These are phyloP conservation scores for Montipora capricornis DNA, from an alignment of 64 coral and sea anemone species.

Conservation along the genomic window DNA sequence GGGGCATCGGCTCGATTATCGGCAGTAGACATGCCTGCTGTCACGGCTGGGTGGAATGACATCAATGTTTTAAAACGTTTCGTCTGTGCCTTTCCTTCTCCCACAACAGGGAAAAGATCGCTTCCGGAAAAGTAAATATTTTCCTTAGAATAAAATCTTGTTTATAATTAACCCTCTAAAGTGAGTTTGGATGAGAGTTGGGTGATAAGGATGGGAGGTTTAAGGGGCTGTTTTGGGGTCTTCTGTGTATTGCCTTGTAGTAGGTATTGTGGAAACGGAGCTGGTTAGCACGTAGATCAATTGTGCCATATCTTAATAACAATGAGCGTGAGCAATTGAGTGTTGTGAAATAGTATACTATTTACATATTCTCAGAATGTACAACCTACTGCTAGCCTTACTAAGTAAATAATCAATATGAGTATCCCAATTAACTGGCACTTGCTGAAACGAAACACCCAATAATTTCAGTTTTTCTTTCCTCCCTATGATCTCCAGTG, in stretches of 20 bases:
- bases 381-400: too few species aligned
- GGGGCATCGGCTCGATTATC: slow-evolving; percentile 18
- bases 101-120: not conserved
- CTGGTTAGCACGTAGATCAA: not conserved
- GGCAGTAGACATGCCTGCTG: not conserved
- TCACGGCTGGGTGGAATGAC: not conserved
- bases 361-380: too few species aligned
- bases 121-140: not conserved
- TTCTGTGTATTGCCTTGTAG: not conserved
- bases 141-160: not conserved
- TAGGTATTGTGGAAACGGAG: not conserved
- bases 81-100: slow-evolving; percentile 1
- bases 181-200: not conserved
- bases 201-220: not conserved
- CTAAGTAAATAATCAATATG: too few species aligned
- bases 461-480: too few species aligned
- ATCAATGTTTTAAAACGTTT: slow-evolving; percentile 20
- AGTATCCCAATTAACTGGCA: too few species aligned
- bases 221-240: not conserved
- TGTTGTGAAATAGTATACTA: not conserved
- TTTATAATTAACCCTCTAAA: not conserved
- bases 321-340: not conserved
- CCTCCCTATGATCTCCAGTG: too few species aligned
- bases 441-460: too few species aligned
- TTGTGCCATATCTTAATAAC: too few species aligned